phyloP scores from a whole-genome alignment of 2,797 vertebrate genomes.

The Tiaroga cobitis region DNA sequence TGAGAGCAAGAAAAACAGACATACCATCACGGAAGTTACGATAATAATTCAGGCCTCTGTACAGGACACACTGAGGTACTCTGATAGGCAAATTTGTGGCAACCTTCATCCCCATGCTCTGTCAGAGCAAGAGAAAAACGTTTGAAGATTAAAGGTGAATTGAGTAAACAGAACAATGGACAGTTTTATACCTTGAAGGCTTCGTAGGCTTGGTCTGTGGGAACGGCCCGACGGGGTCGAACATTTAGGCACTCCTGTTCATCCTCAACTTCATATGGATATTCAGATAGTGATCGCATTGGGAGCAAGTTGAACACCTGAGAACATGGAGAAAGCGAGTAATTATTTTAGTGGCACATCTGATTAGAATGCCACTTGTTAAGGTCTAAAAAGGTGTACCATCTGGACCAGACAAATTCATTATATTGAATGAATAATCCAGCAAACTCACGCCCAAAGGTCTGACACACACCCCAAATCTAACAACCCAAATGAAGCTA shows the following conservation, averaged over 20 bases:
- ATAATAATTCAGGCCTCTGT: conserved; percentile 62
- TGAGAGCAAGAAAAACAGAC: neutral
- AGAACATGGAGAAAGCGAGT: too few species aligned
- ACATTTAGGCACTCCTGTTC: conserved; percentile 25
- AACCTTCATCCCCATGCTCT: conserved; percentile 74
- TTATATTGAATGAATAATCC: too few species aligned
- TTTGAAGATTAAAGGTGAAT: neutral
- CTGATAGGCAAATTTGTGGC: conserved; percentile 67
- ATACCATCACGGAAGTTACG: neutral
- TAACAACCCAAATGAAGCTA: too few species aligned
- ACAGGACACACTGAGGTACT: conserved; percentile 63
- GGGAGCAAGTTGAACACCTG: conserved; percentile 32
- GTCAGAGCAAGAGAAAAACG: neutral
- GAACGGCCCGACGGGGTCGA: neutral
- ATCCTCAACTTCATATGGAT: conserved; percentile 14
- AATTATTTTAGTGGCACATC: too few species aligned
- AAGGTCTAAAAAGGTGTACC: too few species aligned
- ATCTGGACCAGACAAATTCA: too few species aligned
- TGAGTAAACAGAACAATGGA: neutral
- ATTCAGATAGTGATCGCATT: neutral
- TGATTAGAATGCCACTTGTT: too few species aligned
- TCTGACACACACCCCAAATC: too few species aligned
- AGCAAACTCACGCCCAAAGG: too few species aligned
- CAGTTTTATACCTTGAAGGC: conserved; percentile 40
- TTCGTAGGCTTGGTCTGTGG: neutral